Percentiles rank a stretch among this genome's conserved stretches.
phyloP scores from a whole-genome alignment of 2,797 vertebrate species.

The Pangasius djambal region DNA sequence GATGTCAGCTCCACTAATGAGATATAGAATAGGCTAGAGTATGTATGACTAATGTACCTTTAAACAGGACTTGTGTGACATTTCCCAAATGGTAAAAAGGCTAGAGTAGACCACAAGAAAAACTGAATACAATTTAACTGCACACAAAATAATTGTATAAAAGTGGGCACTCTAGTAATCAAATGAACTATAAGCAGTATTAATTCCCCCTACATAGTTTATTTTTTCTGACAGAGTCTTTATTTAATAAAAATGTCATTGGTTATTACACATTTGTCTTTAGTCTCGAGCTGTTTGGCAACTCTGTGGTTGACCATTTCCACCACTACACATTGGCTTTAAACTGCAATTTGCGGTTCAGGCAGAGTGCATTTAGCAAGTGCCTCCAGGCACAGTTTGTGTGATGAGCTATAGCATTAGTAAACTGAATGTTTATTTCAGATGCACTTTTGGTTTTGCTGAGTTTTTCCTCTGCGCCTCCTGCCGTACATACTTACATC shows the following conservation, averaged over 20 bases:
- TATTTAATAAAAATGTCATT: neutral
- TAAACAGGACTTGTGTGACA: neutral
- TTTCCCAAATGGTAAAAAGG: neutral
- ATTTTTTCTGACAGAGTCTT: neutral
- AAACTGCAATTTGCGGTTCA: constrained; percentile 15
- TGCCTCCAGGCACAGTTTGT: neutral
- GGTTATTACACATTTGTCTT: neutral
- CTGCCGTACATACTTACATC: neutral
- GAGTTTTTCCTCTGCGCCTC: neutral
- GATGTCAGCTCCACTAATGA: neutral
- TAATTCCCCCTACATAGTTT: neutral
- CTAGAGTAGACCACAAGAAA: neutral
- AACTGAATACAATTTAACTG: neutral
- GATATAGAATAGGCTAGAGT: neutral
- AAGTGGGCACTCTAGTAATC: neutral
- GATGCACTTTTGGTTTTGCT: neutral
- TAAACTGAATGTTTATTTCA: neutral
- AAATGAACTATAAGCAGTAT: neutral
- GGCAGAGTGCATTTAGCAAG: neutral
- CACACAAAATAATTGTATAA: neutral
- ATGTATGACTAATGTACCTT: neutral
- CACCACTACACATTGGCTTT: neutral
- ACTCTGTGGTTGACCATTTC: neutral
- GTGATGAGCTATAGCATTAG: neutral
- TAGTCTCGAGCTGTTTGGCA: neutral